Evolutionary conservation across 2,888 invertebrate genomes (phyloP).

Genomic region (Coleophora flavipennella): DNA sequence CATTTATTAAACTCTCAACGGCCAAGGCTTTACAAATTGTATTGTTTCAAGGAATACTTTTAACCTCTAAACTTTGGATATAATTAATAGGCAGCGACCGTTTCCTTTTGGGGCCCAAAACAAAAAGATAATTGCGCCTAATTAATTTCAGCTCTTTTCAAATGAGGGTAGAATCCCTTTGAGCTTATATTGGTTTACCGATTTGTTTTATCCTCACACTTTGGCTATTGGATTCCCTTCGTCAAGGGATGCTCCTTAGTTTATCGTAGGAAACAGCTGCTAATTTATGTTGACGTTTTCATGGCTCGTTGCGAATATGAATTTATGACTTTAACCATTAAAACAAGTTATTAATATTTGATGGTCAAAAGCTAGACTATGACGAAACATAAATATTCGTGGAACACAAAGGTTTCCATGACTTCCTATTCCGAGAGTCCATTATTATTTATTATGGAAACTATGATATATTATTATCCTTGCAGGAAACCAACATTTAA

Average conservation of each 20-base stretch:
- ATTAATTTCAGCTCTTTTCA: constrained; percentile 63
- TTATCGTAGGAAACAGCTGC: constrained; percentile 10
- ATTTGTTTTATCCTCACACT: constrained; percentile 40
- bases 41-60: constrained; percentile 27
- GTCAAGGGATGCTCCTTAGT: constrained; percentile 13
- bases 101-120: constrained; percentile 47
- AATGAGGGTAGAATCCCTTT: constrained; percentile 45
- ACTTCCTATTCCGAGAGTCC: too few species aligned
- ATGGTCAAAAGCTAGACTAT: too few species aligned
- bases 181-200: constrained; percentile 45
- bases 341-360: not conserved
- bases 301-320: not conserved
- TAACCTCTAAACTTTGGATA: constrained; percentile 39
- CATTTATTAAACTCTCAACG: constrained; percentile 29
- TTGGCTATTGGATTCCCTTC: constrained; percentile 34
- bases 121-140: constrained; percentile 65
- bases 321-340: not conserved
- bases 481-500: too few species aligned
- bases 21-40: constrained; percentile 30
- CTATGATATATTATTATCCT: too few species aligned
- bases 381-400: too few species aligned
- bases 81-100: constrained; percentile 51
- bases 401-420: too few species aligned
- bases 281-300: constrained; percentile 4
- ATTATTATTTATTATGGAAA: too few species aligned